These are phyloP conservation scores for Pseudochirops corinnae DNA, from an alignment of 2,797 vertebrate species.

Conservation along the genomic window DNA sequence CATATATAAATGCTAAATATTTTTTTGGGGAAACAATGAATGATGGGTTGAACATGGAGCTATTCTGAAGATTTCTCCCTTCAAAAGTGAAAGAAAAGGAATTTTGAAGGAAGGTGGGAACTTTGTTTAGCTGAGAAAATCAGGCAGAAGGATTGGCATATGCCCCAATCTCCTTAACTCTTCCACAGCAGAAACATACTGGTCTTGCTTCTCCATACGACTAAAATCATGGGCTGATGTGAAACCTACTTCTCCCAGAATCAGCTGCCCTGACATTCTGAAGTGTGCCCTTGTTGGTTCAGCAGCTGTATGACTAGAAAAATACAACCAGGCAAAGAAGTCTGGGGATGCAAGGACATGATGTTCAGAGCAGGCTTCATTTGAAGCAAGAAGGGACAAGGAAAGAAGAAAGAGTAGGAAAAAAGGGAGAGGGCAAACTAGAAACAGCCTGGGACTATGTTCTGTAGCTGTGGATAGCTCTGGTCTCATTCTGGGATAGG, in stretches of 20 bases:
- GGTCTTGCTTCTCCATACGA: background rate
- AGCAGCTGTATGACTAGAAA: background rate
- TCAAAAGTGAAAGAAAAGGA: background rate
- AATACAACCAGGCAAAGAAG: background rate
- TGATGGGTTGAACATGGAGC: background rate
- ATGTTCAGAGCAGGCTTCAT: slow-evolving; percentile 13
- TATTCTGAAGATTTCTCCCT: background rate
- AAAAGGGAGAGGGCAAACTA: background rate
- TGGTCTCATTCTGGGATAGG: background rate
- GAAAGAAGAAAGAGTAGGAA: background rate
- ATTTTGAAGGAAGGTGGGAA: too few relatives aligned
- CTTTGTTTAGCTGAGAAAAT: background rate
- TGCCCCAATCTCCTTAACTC: background rate
- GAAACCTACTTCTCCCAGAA: background rate
- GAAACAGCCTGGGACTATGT: slow-evolving; percentile 17
- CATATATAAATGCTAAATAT: accelerated
- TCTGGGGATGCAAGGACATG: background rate
- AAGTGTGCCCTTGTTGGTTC: accelerated
- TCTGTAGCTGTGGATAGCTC: background rate
- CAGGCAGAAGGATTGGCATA: background rate
- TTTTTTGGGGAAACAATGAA: background rate
- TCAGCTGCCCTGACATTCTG: background rate
- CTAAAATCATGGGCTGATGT: background rate
- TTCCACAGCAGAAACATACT: background rate
- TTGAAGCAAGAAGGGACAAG: background rate